phyloP scores from a whole-genome alignment of 1,140 invertebrate species.

The Agrilus planipennis region DNA sequence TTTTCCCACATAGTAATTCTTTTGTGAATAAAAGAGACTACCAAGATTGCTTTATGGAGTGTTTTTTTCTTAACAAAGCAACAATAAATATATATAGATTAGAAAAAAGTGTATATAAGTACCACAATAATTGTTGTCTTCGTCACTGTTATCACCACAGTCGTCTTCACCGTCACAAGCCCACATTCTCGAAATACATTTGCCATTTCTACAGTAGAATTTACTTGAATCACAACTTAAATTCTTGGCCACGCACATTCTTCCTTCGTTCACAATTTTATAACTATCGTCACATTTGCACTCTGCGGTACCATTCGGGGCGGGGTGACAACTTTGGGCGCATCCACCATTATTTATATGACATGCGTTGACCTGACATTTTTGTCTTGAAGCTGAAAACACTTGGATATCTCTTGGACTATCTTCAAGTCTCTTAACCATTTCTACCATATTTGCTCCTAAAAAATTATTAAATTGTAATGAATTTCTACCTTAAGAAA shows the following conservation, averaged over 20 bases:
- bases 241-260: constrained; percentile 82
- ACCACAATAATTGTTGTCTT: constrained; percentile 84
- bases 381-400: constrained; percentile 67
- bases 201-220: constrained; percentile 88
- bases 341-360: constrained; percentile 91
- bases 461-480: too few species aligned
- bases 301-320: constrained; percentile 67
- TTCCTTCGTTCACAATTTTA: constrained; percentile 82
- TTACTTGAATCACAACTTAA: constrained; percentile 79
- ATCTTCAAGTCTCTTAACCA: constrained; percentile 84
- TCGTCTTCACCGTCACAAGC: constrained; percentile 93
- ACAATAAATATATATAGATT: too few species aligned
- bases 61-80: too few species aligned
- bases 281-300: constrained; percentile 77
- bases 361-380: constrained; percentile 76
- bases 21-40: too few species aligned
- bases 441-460: constrained; percentile 88
- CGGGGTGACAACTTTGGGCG: constrained; percentile 87
- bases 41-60: too few species aligned
- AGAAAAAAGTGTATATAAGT: too few species aligned
- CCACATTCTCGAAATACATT: constrained; percentile 93
- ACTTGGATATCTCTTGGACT: constrained; percentile 85
- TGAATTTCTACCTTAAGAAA: too few species aligned
- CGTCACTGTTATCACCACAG: constrained; percentile 89
- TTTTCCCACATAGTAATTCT: too few species aligned